Evolutionary conservation across 1,140 invertebrate species (phyloP), one percentile per base, ranked within the genome.

Genomic region (Hycleus cichorii): DNA sequence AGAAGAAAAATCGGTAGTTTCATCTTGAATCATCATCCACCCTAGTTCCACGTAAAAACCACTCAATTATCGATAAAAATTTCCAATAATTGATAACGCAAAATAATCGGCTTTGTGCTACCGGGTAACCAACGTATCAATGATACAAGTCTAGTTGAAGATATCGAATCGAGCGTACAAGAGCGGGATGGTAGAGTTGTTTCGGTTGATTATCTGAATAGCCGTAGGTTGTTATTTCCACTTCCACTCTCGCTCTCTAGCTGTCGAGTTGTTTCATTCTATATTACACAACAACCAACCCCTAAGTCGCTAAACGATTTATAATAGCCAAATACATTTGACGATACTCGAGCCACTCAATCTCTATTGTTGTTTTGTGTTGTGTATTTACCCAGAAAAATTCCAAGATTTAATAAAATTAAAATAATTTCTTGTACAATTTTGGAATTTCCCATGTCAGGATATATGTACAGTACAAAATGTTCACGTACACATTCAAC

Each of bases 311-410:
- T 66, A 66, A 66, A 66, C 64, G 64, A 64, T 66, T 66, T 66
- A 66, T 66, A 66, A 66, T 66, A 62, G 62, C 56, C 55, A 61
- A 66, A 66, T 64, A 61, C 64, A 66, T 66, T 66, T 66, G 62
- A 32, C 59, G 63, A 65, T 63, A 54, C 47, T 58, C 38, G 32
- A 5, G 4, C 48, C 45, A 46, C 45, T 12, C 12, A 12, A 12
- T 12, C 12, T 53, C 51, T 44, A 44, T 53, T 53, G 7, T 32
- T 18, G 18, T 18, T 18, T 18, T 18, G 50, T 52, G 40, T 52
- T 44, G 40, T 18, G 40, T 44, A 24, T 18, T 18, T 18, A 18
- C 18, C 18, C 18, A 18, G 18, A 18, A 18, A 18, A 18, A 18
- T 18, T 18, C 18, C 18, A 1, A 18, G 18, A 18, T 18, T 18